Base-by-base conservation (phyloP, 2,113 vertebrate genomes). In the Scomber japonicus region DNA sequence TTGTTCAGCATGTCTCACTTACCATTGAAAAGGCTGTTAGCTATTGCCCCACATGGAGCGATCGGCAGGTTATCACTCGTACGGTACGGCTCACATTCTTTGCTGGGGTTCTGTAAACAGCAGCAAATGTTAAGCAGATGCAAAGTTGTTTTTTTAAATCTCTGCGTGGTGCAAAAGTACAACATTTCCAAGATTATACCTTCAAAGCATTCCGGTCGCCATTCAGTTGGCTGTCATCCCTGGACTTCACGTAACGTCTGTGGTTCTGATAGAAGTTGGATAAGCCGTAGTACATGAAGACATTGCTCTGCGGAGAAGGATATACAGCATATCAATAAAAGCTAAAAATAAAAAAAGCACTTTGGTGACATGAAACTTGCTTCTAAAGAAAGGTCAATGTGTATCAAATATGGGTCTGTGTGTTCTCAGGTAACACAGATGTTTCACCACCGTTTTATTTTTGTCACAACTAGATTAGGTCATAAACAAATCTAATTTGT, bases 181-280 rank as follows among this genome's bases (percentile, higher is more conserved):
- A 55, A 44, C 12, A 57, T 46, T 5, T 69, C 0, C 14, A 59
- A 30, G n/a, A 68, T 7, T 44, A 10, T 95, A 99, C 98, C 88
- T 14, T 91, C 50, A 99, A 94, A 30, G 97, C 95, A 17, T 68
- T 76, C 61, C 61, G 75, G 83, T 97, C 96, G 62, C 98, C 98
- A 60, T 99, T 99, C 63, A 99, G 91, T 45, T 99, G 98, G 86
- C 97, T 96, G 91, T 99, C 98, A 93, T 99, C 98, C 85, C 98
- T 96, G 76, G 98, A 99, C 70, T 99, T 99, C 77, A 99, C 97
- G 0, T 99, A 99, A 31, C 97, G 97, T 57, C 98, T 96, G 88
- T 99, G 98, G 91, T 99, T 99, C 92, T 99, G 98, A 88, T 99
- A 99, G 92, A 99, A 99, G 96, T 99, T 99, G 81, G 98, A 98